Evolutionary conservation across 1,140 invertebrate species (phyloP), one percentile per base, ranked within the genome.

Genomic region (Heliconius hewitsoni): DNA sequence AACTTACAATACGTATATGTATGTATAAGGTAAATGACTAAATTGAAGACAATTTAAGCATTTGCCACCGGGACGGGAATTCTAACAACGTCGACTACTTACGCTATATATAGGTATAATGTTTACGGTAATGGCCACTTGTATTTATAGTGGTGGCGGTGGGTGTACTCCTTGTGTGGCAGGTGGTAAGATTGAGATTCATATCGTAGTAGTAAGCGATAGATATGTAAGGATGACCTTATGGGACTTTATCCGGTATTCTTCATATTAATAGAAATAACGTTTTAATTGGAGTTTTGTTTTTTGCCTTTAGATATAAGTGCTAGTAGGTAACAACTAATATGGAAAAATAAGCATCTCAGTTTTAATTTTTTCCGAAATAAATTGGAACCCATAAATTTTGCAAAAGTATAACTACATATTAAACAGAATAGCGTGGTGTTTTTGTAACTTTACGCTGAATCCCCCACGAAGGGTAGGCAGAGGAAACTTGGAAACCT

Each of bases 41-140:
- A 77, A 77, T 72, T 72, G 70, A 77, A 34, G 66, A 77, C 76
- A 72, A 77, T 71, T 77, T 39, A 18, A 34, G 57, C 50, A 60
- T 66, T 74, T 74, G 71, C 18, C 74, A 34, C 39, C 19, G 8
- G 23, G n/a, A 57, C 55, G 19, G 19, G 57, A 70, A 76, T 66
- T 60, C 34, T 66, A 60, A 75, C 27, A 46, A 74, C 50, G 23
- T 39, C n/a, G 8, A 23, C 57, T 60, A 27, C 66, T 75, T 60
- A 60, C 34, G 27, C 57, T 75, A 75, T 75, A 77, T 77, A 77
- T 71, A 71, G 75, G 16, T n/a, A 30, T 52, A 71, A 16, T 71
- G 46, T 39, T 66, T 37, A 66, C 46, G 75, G 19, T 46, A 16
- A 42, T 71, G 50, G 60, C 42, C 8, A 46, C 39, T 13, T 52